Conservation (phyloP, 2,113 vertebrate species). For the Misgurnus anguillicaudatus region DNA sequence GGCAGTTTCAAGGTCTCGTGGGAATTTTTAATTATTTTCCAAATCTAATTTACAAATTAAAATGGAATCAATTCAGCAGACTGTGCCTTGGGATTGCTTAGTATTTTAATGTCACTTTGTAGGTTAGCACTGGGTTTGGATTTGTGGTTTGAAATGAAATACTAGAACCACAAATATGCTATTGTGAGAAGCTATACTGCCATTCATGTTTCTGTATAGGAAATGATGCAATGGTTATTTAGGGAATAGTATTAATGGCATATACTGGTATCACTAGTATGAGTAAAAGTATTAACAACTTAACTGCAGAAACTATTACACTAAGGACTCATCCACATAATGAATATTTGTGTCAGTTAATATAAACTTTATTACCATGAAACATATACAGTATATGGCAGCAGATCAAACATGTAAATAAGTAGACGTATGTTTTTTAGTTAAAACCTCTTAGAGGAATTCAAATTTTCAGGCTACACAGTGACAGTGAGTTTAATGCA, state of each 20-base stretch:
- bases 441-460: not conserved
- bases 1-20: conserved; percentile 33
- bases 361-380: too few species aligned
- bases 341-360: not conserved
- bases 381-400: too few species aligned
- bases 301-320: not conserved
- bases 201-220: too few species aligned
- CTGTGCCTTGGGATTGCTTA: not conserved
- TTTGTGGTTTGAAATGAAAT: not conserved
- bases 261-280: too few species aligned
- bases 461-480: not conserved
- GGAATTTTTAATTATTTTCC: conserved; percentile 20
- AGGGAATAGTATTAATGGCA: too few species aligned
- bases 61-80: conserved; percentile 7
- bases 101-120: not conserved
- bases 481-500: conserved; percentile 30
- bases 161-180: too few species aligned
- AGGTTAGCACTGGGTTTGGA: not conserved
- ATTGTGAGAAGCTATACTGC: too few species aligned
- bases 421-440: not conserved
- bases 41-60: conserved; percentile 47
- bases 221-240: not conserved
- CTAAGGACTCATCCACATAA: not conserved
- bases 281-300: too few species aligned
- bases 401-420: not conserved